A percentile compares a stretch with the other conserved stretches of the same genome.
These are phyloP conservation scores for Cerceris rybyensis DNA, from an alignment of 2,888 invertebrate species.

Conservation along the genomic window DNA sequence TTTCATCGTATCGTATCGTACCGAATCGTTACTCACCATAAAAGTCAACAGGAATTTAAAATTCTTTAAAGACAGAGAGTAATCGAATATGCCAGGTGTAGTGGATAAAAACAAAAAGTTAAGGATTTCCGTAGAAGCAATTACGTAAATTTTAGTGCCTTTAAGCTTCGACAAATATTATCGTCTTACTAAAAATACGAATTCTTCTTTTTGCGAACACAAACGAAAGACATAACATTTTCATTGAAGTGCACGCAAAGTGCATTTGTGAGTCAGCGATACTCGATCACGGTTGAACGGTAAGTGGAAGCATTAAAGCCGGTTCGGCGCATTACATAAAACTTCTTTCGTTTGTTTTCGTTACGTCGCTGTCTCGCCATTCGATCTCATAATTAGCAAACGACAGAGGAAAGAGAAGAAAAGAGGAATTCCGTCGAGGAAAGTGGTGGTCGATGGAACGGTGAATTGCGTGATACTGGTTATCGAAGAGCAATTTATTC, in stretches of 20 bases:
- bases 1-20: not conserved
- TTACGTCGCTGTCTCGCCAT: constrained; percentile 33
- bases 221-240: not conserved
- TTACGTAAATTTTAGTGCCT: too few relatives aligned
- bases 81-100: too few relatives aligned
- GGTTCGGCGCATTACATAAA: constrained; percentile 38
- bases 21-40: not conserved
- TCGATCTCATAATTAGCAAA: constrained; percentile 52
- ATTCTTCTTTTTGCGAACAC: not conserved
- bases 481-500: constrained; percentile 15
- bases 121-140: too few relatives aligned
- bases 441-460: constrained; percentile 43
- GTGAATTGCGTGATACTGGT: constrained; percentile 9
- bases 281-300: not conserved
- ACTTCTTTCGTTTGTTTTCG: constrained; percentile 18
- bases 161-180: too few relatives aligned
- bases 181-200: too few relatives aligned
- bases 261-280: not conserved
- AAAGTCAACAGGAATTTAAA: not conserved
- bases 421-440: constrained; percentile 61
- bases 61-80: too few relatives aligned
- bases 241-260: not conserved
- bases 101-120: too few relatives aligned
- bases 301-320: constrained; percentile 2
- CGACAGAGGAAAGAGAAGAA: constrained; percentile 11